These are phyloP conservation scores for Chrysina gloriosa DNA, from an alignment of 2,888 invertebrate genomes.

Conservation along the genomic window DNA sequence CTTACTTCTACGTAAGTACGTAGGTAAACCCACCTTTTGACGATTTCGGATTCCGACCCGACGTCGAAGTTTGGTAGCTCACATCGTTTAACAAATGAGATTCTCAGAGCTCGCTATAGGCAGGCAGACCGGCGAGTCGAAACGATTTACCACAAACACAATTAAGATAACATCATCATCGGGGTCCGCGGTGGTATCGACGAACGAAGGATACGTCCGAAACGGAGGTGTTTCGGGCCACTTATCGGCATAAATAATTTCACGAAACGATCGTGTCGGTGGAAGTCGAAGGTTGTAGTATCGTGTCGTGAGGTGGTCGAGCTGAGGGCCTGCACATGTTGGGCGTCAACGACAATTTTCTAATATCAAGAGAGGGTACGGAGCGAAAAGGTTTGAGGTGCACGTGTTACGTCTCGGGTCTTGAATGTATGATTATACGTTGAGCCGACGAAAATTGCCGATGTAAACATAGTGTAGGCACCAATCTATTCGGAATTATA, in stretches of 20 bases:
- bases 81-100: slow-evolving; percentile 51
- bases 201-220: slow-evolving; percentile 30
- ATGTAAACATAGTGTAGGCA: slow-evolving; percentile 18
- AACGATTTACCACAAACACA: slow-evolving; percentile 50
- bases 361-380: background rate
- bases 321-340: background rate
- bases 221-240: slow-evolving; percentile 29
- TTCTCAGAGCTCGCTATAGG: too few species aligned
- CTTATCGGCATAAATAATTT: slow-evolving; percentile 14
- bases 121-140: slow-evolving; percentile 44
- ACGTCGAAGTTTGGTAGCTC: slow-evolving; percentile 46
- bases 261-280: background rate
- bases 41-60: slow-evolving; percentile 44
- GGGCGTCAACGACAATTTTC: slow-evolving; percentile 16
- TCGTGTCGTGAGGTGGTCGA: too few species aligned
- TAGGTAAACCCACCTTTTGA: too few species aligned
- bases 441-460: slow-evolving; percentile 22
- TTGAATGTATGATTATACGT: slow-evolving; percentile 12
- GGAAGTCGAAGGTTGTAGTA: too few species aligned
- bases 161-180: slow-evolving; percentile 51
- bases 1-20: slow-evolving; percentile 37
- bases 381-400: background rate
- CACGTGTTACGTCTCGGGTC: background rate
- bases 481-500: slow-evolving; percentile 12
- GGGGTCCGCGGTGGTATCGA: slow-evolving; percentile 45